Percentiles rank a stretch among this genome's conserved stretches.
phyloP scores from a whole-genome alignment of 2,888 invertebrate species.

The Chalcis sispes region DNA sequence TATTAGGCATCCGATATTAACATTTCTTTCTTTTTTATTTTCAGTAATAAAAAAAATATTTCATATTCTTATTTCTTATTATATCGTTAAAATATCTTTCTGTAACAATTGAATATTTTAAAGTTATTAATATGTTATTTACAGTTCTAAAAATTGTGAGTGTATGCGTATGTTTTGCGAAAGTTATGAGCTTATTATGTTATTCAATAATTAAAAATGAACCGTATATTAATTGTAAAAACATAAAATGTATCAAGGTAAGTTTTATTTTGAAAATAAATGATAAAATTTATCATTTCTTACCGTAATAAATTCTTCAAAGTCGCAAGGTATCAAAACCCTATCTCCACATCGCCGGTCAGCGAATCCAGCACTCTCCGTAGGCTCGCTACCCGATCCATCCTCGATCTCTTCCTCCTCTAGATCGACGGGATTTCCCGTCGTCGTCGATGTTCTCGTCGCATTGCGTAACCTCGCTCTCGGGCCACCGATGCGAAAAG shows the following conservation, averaged over 20 bases:
- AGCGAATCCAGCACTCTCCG: constrained; percentile 63
- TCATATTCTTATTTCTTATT: too few species aligned
- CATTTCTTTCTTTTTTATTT: too few species aligned
- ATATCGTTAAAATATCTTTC: too few species aligned
- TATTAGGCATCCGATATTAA: too few species aligned
- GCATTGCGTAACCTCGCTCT: constrained; percentile 26
- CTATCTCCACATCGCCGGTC: constrained; percentile 81
- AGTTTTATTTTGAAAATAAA: not conserved
- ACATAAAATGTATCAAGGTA: too few species aligned
- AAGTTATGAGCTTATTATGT: too few species aligned
- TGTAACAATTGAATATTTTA: too few species aligned
- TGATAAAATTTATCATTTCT: constrained; percentile 28
- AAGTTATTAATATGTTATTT: too few species aligned
- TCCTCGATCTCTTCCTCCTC: constrained; percentile 55
- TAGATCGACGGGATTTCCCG: not conserved
- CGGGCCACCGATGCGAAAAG: constrained; percentile 84
- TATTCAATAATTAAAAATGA: too few species aligned
- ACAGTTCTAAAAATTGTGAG: too few species aligned
- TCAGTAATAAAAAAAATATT: too few species aligned
- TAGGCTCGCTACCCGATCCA: constrained; percentile 73
- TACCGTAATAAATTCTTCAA: constrained; percentile 88
- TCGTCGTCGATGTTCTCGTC: not conserved
- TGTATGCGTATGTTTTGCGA: too few species aligned
- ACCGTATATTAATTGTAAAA: not conserved
- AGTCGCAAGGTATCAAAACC: constrained; percentile 89